Evolutionary conservation across 2,113 vertebrate genomes (phyloP).

Genomic region (Formicarius rufipectus): DNA sequence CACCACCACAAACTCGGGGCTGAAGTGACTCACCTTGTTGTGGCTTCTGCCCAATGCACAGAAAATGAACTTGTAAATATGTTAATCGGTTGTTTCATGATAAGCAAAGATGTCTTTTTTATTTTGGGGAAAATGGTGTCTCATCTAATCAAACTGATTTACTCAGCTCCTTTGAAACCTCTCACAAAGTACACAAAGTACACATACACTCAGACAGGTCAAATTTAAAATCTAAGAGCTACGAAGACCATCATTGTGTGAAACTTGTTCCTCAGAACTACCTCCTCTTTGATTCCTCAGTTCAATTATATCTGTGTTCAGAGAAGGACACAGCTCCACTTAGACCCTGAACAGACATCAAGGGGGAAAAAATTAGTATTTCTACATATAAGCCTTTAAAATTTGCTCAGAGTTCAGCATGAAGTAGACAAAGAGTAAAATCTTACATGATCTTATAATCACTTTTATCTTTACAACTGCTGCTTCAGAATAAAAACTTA

Average conservation of each 20-base stretch:
- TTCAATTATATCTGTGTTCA: background rate
- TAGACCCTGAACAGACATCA: background rate
- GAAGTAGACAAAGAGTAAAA: background rate
- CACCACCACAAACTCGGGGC: background rate
- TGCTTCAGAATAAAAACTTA: background rate
- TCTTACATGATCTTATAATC: background rate
- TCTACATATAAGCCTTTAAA: background rate
- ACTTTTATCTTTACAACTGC: background rate
- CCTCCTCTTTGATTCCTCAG: background rate
- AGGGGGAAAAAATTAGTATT: background rate
- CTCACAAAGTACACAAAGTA: background rate
- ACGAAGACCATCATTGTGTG: background rate
- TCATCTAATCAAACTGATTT: background rate
- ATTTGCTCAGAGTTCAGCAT: background rate
- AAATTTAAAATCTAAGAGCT: background rate
- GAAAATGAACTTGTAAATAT: background rate
- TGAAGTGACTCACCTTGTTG: conserved; percentile 3
- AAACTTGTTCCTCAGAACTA: background rate
- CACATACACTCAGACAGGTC: background rate
- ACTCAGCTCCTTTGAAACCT: background rate
- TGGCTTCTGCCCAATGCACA: background rate
- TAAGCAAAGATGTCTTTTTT: background rate
- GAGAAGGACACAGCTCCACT: background rate
- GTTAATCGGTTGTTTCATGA: background rate
- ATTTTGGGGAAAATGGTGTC: background rate